Percentiles rank a stretch among this genome's conserved stretches.
Conservation (phyloP, 2,888 invertebrate genomes). For the Nymphalis c-album region DNA sequence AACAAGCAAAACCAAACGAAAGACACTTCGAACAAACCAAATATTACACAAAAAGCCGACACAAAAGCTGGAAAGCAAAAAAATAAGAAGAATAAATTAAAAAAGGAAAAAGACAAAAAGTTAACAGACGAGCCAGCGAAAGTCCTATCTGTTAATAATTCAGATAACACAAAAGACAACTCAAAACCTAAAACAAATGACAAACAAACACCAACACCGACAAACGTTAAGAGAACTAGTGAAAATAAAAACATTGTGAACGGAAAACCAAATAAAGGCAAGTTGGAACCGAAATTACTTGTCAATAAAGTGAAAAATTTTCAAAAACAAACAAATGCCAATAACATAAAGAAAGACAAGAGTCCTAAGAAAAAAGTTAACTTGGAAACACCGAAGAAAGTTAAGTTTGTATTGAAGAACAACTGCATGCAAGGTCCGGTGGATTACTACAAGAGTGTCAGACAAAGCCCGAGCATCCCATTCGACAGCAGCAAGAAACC, state of each 20-base stretch:
- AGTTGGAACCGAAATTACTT: slow-evolving; percentile 25
- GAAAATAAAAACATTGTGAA: slow-evolving; percentile 9
- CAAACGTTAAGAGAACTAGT: slow-evolving; percentile 8
- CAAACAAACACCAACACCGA: slow-evolving; percentile 20
- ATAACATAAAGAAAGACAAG: slow-evolving; percentile 25
- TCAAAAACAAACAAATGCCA: slow-evolving; percentile 47
- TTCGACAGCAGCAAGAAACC: slow-evolving; percentile 87
- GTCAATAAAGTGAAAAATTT: slow-evolving; percentile 60
- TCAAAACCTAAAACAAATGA: slow-evolving; percentile 32
- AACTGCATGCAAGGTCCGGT: slow-evolving; percentile 87
- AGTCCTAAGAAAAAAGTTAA: slow-evolving; percentile 38
- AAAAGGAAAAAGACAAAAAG: slow-evolving; percentile 30
- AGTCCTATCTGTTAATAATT: slow-evolving; percentile 28
- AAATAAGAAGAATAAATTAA: background rate
- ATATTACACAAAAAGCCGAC: background rate
- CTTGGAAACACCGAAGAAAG: slow-evolving; percentile 81
- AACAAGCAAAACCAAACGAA: background rate
- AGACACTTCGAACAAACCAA: background rate
- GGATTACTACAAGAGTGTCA: slow-evolving; percentile 87
- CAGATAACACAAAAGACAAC: slow-evolving; percentile 32
- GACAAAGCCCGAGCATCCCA: slow-evolving; percentile 87
- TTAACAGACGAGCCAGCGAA: slow-evolving; percentile 30
- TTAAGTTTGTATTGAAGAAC: slow-evolving; percentile 86
- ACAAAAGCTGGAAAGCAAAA: background rate
- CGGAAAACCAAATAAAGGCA: slow-evolving; percentile 30